These are phyloP conservation scores for rat (Rattus norvegicus) DNA, from an alignment of 2,113 vertebrate genomes.

Conservation along the genomic window DNA sequence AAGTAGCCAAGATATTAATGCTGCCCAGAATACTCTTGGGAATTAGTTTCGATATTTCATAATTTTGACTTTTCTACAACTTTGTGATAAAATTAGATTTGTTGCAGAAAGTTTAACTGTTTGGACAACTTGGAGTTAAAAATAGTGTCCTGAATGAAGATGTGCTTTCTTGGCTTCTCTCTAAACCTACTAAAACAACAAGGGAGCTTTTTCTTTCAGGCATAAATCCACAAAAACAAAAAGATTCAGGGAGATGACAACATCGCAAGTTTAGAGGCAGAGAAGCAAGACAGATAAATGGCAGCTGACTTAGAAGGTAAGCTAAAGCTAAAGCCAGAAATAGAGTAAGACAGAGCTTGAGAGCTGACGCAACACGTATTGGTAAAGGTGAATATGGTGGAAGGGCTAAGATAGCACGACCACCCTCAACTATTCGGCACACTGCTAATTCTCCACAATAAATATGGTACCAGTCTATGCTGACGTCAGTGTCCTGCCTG, in stretches of 20 bases:
- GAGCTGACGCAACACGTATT: neutral
- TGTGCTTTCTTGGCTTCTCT: neutral
- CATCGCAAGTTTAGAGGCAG: neutral
- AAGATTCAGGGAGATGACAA: neutral
- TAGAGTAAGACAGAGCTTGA: neutral
- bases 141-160: neutral
- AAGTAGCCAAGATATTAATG: constrained; percentile 61
- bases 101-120: constrained; percentile 21
- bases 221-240: neutral
- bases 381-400: neutral
- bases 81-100: constrained; percentile 43
- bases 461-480: neutral
- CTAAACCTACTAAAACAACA: neutral
- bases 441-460: neutral
- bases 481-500: neutral
- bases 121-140: constrained; percentile 47
- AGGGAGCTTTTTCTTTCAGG: constrained; percentile 1
- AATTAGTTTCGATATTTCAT: constrained; percentile 53
- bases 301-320: constrained; percentile 34
- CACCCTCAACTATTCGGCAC: neutral
- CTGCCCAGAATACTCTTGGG: constrained; percentile 41
- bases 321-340: neutral
- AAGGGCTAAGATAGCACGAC: neutral
- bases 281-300: neutral
- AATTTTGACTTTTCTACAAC: constrained; percentile 25